These are phyloP conservation scores for Ganaspis sp. DNA, from an alignment of 1,140 invertebrate genomes.

Conservation along the genomic window DNA sequence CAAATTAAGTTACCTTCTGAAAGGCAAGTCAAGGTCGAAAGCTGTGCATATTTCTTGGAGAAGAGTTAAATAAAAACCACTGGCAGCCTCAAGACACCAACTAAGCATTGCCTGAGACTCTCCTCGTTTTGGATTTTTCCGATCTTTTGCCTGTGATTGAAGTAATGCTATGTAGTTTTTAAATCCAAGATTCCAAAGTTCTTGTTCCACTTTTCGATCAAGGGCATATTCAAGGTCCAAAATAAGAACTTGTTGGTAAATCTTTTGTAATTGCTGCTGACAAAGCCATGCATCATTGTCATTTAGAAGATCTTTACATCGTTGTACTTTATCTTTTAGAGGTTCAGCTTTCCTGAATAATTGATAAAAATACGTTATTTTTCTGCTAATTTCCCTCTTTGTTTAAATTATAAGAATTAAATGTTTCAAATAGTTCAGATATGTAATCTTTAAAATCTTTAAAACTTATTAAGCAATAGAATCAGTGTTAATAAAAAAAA, in stretches of 20 bases:
- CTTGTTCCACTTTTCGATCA: constrained; percentile 92
- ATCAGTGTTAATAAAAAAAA: background rate
- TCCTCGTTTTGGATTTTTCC: constrained; percentile 84
- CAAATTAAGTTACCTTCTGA: constrained; percentile 77
- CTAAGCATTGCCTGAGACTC: constrained; percentile 86
- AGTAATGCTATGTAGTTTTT: constrained; percentile 90
- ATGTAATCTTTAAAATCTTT: too few relatives aligned
- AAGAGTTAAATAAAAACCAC: constrained; percentile 89
- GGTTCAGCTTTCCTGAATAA: constrained; percentile 81
- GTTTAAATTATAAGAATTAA: too few relatives aligned
- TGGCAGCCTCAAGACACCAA: constrained; percentile 88
- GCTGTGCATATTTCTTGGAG: constrained; percentile 88
- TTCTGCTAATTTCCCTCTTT: background rate
- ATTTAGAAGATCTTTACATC: constrained; percentile 80
- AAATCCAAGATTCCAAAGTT: constrained; percentile 92
- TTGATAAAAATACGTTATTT: background rate
- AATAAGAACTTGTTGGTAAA: constrained; percentile 88
- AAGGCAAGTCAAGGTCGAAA: constrained; percentile 88
- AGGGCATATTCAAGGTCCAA: constrained; percentile 91
- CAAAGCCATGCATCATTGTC: constrained; percentile 80
- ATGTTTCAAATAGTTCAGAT: too few relatives aligned
- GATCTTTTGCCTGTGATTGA: constrained; percentile 86
- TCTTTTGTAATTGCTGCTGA: constrained; percentile 82
- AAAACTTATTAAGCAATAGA: too few relatives aligned
- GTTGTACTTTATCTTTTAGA: constrained; percentile 81